Base-by-base conservation (phyloP, 2,888 invertebrate species). In the Linnaemya vulpina region DNA sequence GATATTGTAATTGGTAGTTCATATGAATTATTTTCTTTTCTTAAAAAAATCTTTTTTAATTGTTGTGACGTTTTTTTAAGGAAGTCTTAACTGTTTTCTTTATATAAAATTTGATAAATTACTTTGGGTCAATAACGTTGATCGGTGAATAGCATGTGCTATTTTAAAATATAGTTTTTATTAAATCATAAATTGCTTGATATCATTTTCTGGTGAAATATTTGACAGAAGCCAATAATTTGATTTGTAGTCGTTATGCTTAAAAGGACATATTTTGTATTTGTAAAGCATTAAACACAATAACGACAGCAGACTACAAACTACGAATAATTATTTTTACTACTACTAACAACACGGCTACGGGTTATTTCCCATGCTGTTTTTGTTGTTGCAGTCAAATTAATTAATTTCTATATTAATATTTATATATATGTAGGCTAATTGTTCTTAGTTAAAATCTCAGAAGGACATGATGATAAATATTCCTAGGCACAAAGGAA, bases 51-150 rank as follows among this genome's bases (percentile, higher is more conserved):
- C 11, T 13, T 43, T 51, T 73, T 20, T 15, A 62, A 62, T 70
- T 87, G 88, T 89, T 90, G 86, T 90, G 90, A 90, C 90, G 88
- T 83, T 88, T 88, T 88, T 88, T 88, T 88, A 53, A 49, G 43
- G 62, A 74, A 62, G 11, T 58, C 46, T 51, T 68, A 51, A 62
- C 62, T 49, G 10, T 53, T n/a, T n/a, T 62, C 67, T 58, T 38
- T 55, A 10, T 8, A 35, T 8, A 63, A 55, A 67, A 68, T 73
- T 74, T 84, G 84, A 84, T 81, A 70, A 78, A 85, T 85, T 67
- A 82, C 60, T 82, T 75, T 35, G 30, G 25, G 8, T 46, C 22
- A 65, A 43, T 30, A 9, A 38, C 38, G 17, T 17, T 30, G 25
- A 1, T 25, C 68, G 43, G 17, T 15, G 4, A 46, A 38, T 80